These are phyloP conservation scores for Rhizomys pruinosus DNA, from an alignment of 2,113 vertebrate genomes.

Conservation along the genomic window DNA sequence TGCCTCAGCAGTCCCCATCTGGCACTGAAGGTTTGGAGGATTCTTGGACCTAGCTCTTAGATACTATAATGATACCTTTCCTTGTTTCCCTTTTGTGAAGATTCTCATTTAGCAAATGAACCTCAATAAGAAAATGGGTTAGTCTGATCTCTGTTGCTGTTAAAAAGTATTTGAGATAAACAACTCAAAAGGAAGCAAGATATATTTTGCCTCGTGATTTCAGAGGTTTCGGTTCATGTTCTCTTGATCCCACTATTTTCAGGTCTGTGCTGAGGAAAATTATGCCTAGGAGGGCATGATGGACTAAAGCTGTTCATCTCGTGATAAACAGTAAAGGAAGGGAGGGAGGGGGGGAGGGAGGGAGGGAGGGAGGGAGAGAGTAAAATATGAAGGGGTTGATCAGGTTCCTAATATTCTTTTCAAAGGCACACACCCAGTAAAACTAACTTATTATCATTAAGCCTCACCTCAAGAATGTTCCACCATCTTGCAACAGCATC, in stretches of 20 bases:
- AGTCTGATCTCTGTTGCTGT: not conserved
- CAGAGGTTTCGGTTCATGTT: not conserved
- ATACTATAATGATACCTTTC: not conserved
- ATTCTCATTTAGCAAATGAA: not conserved
- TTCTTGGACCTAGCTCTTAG: not conserved
- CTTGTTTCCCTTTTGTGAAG: not conserved
- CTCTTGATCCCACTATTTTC: not conserved
- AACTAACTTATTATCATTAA: not conserved
- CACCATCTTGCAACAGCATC: not conserved
- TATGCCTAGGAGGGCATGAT: not conserved
- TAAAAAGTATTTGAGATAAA: not conserved
- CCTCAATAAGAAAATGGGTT: not conserved
- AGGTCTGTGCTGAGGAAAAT: not conserved
- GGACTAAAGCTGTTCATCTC: not conserved
- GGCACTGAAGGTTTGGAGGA: no score
- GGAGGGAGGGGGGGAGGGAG: not conserved
- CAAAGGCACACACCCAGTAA: not conserved
- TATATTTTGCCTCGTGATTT: not conserved
- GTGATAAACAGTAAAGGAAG: not conserved
- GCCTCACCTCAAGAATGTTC: not conserved
- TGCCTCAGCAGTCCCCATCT: no score
- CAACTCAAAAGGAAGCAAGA: not conserved
- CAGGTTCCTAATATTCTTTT: not conserved
- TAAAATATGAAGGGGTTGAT: not conserved
- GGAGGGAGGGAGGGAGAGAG: not conserved